A percentile compares a stretch with the other conserved stretches of the same genome.
Evolutionary conservation across 1,140 invertebrate genomes (phyloP).

Genomic region (Coenobita brevimanus): DNA sequence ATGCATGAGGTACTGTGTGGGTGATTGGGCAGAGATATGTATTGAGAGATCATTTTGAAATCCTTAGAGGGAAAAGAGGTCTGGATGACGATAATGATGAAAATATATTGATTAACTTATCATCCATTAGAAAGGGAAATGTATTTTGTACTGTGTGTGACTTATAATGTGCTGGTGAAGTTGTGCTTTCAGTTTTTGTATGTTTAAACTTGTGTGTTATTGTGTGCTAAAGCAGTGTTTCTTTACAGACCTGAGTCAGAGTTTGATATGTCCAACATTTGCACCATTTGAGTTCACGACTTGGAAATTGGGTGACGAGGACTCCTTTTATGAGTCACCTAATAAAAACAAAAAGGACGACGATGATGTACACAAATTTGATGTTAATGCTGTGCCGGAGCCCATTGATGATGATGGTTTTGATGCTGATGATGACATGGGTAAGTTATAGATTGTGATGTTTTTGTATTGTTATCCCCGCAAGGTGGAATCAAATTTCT

Average conservation of each 20-base stretch:
- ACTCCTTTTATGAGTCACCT: conserved; percentile 39
- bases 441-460: conserved; percentile 22
- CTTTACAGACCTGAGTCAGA: conserved; percentile 40
- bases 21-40: too few relatives aligned
- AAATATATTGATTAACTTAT: too few relatives aligned
- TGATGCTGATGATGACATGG: conserved; percentile 50
- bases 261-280: conserved; percentile 67
- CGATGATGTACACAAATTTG: conserved; percentile 73
- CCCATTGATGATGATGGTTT: conserved; percentile 69
- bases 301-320: conserved; percentile 68
- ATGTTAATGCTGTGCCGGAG: conserved; percentile 73
- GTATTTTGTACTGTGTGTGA: too few relatives aligned
- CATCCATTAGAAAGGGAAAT: too few relatives aligned
- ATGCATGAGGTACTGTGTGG: too few relatives aligned
- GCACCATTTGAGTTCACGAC: conserved; percentile 67
- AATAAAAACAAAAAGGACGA: conserved; percentile 1
- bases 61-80: too few relatives aligned
- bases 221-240: background rate
- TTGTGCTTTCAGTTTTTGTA: background rate
- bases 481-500: too few relatives aligned
- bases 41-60: too few relatives aligned
- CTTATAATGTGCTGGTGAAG: background rate
- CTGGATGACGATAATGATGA: too few relatives aligned
- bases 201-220: background rate
- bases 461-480: background rate